Conservation (phyloP, 2,797 vertebrate genomes). For the Remorina albescens region DNA sequence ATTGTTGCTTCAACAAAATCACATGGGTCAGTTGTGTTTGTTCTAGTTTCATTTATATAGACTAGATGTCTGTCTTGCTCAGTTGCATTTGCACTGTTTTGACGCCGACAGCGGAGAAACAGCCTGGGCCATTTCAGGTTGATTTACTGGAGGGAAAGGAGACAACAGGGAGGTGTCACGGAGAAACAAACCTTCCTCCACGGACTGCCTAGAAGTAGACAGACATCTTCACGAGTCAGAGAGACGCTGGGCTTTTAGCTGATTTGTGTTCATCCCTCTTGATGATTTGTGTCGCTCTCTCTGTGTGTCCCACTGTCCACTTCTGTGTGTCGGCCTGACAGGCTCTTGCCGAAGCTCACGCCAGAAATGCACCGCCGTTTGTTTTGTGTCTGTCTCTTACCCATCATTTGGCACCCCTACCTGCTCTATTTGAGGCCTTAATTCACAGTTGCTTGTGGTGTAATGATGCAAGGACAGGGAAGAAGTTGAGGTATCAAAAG, state of each 20-base stretch:
- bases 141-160: conserved; percentile 64
- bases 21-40: conserved; percentile 60
- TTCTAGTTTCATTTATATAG: conserved; percentile 62
- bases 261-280: conserved; percentile 56
- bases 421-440: conserved; percentile 60
- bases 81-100: conserved; percentile 53
- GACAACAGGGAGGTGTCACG: conserved; percentile 53
- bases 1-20: conserved; percentile 24
- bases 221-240: conserved; percentile 44
- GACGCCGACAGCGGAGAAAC: conserved; percentile 41
- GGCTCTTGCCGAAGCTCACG: conserved; percentile 25
- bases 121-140: conserved; percentile 38
- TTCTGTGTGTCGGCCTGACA: conserved; percentile 33
- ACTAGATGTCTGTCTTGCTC: conserved; percentile 68
- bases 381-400: conserved; percentile 67
- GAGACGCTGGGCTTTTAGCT: conserved; percentile 56
- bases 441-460: conserved; percentile 51
- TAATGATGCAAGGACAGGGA: conserved; percentile 52
- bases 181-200: conserved; percentile 62
- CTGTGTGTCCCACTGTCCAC: conserved; percentile 31
- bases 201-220: conserved; percentile 47
- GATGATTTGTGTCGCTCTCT: conserved; percentile 53
- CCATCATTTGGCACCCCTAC: conserved; percentile 60
- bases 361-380: conserved; percentile 58
- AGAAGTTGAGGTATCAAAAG: conserved; percentile 35